These are phyloP conservation scores for Apeira syringaria DNA, from an alignment of 2,888 invertebrate species.

Conservation along the genomic window DNA sequence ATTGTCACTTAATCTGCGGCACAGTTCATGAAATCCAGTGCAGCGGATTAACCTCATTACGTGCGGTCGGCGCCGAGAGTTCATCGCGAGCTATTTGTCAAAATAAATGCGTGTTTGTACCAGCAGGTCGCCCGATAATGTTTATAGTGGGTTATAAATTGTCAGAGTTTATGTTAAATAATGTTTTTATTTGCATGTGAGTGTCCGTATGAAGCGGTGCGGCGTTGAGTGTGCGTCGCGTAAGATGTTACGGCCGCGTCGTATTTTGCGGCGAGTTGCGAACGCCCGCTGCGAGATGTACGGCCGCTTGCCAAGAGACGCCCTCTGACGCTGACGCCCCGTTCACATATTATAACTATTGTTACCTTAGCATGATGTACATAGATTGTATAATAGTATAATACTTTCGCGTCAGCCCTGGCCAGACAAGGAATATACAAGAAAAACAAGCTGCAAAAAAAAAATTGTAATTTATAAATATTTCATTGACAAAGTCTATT, in stretches of 20 bases:
- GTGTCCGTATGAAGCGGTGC: neutral
- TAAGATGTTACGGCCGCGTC: neutral
- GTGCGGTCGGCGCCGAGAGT: neutral
- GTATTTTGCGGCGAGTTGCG: constrained; percentile 12
- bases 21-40: neutral
- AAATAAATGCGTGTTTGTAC: constrained; percentile 19
- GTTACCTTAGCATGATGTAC: no score
- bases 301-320: neutral
- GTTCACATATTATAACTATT: neutral
- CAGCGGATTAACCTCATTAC: constrained; percentile 19
- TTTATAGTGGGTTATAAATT: constrained; percentile 6
- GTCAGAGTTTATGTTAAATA: neutral
- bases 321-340: neutral
- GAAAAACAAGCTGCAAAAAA: no score
- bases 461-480: no score
- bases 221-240: neutral
- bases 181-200: constrained; percentile 2
- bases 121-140: constrained; percentile 3
- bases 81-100: constrained; percentile 21
- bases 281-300: constrained; percentile 20
- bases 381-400: no score
- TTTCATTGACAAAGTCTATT: no score
- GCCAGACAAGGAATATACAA: no score
- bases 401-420: no score
- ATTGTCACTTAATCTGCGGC: neutral